Evolutionary conservation across 2,113 vertebrate species (phyloP).

Genomic region (Bufo gargarizans): DNA sequence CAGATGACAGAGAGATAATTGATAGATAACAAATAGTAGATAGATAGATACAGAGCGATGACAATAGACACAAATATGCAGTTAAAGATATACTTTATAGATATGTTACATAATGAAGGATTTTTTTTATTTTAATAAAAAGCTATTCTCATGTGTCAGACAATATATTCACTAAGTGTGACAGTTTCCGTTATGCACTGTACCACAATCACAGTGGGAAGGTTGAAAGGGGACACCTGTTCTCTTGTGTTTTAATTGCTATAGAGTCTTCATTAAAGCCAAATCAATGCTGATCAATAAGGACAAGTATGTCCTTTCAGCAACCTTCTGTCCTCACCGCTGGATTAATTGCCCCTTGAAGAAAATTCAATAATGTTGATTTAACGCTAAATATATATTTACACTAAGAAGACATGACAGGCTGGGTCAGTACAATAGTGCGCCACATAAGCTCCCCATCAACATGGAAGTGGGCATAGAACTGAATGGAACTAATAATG

Average conservation of each 20-base stretch:
- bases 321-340: conserved; percentile 74
- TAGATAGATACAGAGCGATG: not conserved
- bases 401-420: conserved; percentile 40
- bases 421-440: not conserved
- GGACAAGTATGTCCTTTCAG: conserved; percentile 69
- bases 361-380: conserved; percentile 40
- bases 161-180: conserved; percentile 24
- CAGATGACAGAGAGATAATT: no score
- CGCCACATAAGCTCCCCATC: not conserved
- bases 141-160: not conserved
- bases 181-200: conserved; percentile 58
- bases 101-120: not conserved
- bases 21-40: no score
- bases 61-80: not conserved
- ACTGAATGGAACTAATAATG: not conserved
- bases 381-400: conserved; percentile 54
- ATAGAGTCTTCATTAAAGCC: conserved; percentile 68
- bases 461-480: not conserved
- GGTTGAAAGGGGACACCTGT: conserved; percentile 70
- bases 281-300: conserved; percentile 80
- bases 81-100: not conserved
- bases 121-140: not conserved
- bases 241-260: conserved; percentile 73
- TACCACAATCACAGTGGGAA: conserved; percentile 66
- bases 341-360: conserved; percentile 70